A percentile compares a stretch with the other conserved stretches of the same genome.
Conservation (phyloP, 2,888 invertebrate genomes). For the Erebia ligea region DNA sequence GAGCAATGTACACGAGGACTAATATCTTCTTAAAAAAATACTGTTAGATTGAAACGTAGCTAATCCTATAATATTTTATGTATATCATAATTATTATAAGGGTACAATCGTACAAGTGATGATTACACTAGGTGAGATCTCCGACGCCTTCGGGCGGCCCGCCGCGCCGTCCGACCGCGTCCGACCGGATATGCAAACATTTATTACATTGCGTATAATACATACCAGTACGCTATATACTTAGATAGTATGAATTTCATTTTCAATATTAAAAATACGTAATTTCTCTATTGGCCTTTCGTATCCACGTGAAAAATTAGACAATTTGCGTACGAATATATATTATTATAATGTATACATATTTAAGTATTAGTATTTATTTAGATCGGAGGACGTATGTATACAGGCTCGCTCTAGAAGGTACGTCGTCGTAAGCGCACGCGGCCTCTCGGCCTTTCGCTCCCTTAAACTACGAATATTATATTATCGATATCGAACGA, state of each 20-base stretch:
- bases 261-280: slow-evolving; percentile 83
- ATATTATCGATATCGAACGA: slow-evolving; percentile 79
- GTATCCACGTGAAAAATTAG: slow-evolving; percentile 80
- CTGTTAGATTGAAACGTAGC: slow-evolving; percentile 83
- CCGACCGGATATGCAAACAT: slow-evolving; percentile 80
- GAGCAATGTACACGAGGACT: slow-evolving; percentile 81
- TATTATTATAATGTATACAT: slow-evolving; percentile 74
- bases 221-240: slow-evolving; percentile 71
- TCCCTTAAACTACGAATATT: slow-evolving; percentile 78
- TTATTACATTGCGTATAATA: slow-evolving; percentile 66
- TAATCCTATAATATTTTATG: slow-evolving; percentile 76
- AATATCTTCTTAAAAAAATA: slow-evolving; percentile 84
- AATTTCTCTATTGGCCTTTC: slow-evolving; percentile 82
- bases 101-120: slow-evolving; percentile 79
- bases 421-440: slow-evolving; percentile 82
- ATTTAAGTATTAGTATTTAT: slow-evolving; percentile 79
- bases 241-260: slow-evolving; percentile 77
- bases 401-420: slow-evolving; percentile 82
- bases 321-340: slow-evolving; percentile 81
- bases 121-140: slow-evolving; percentile 82
- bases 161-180: slow-evolving; percentile 76
- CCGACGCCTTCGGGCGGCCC: slow-evolving; percentile 77
- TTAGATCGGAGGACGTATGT: slow-evolving; percentile 83
- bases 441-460: slow-evolving; percentile 75
- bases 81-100: slow-evolving; percentile 75